Base-by-base conservation (phyloP, 1,140 invertebrate species). In the Myzus persicae region DNA sequence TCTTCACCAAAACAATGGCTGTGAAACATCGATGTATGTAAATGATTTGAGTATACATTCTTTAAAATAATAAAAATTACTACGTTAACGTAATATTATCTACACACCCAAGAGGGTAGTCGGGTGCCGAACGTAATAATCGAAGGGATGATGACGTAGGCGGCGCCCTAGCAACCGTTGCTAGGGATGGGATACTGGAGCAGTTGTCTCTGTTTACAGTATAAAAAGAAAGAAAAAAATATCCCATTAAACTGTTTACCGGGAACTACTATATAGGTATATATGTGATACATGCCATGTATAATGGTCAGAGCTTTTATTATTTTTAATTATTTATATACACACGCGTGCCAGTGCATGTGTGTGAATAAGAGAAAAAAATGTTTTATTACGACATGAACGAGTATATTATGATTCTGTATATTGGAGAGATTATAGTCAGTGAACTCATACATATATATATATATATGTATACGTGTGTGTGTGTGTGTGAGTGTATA, bases 141-240 rank as follows among this genome's bases (percentile, higher is more conserved):
- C 90, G 90, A 92, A 92, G 91, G 76, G 91, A 92, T 84, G 48
- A 90, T 90, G 91, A 92, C 91, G 91, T 92, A 92, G 76, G 91
- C 38, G 44, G 90, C 44, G 36, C 91, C 91, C 31, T 92, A 92
- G 91, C 91, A 92, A 92, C 91, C 44, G 91, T 92, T 92, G 76
- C n/a, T 44, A 92, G 20, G 91, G 90, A 91, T 31, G 54, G 40
- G 59, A 91, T 42, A 91, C 40, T 76, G 90, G 54, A 31, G 54
- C 90, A 46, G 90, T 46, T 11, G 14, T 91, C 67, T 76, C 90
- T 91, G 38, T 90, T 54, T 90, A 90, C 51, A 42, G 36, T 36
- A 38, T 38, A 38, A 38, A 22, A 82, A 46, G 42, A 54, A 48
- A 24, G 88, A 36, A 76, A 89, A 89, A 89, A 51, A 89, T 89